Base-by-base conservation (phyloP, 1,140 invertebrate species). In the Dryas iulia region DNA sequence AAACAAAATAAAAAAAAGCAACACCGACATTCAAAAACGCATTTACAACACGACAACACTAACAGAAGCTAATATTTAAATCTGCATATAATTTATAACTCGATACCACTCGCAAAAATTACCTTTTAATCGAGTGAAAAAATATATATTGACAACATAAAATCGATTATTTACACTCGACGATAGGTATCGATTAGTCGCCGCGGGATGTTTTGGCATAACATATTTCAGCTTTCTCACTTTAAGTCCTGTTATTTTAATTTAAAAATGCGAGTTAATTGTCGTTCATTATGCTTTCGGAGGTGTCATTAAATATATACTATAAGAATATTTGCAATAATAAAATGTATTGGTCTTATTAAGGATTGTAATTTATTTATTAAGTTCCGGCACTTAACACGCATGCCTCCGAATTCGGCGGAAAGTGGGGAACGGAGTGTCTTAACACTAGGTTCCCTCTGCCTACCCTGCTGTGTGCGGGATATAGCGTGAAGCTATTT, bases 141-240 rank as follows among this genome's bases (percentile, higher is more conserved):
- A 66, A 64, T 62, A 56, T 54, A 64, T 62, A 56, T 54, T 64
- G 28, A 12, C 54, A 33, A 57, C 65, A 73, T 71, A 66, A 73
- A 75, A 66, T 69, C 66, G 64, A 64, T 74, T 76, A 71, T 69
- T 73, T 73, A 78, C 67, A 76, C 57, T 72, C 59, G 60, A 62
- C 67, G 74, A 73, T 76, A 68, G 74, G 73, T 61, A 72, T 72
- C 73, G 70, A 72, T 76, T 69, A 61, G 30, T 23, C 59, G 69
- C 62, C 30, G 58, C 64, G 62, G 69, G 61, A 62, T 54, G 28
- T 69, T 72, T 69, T 66, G 54, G 56, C 63, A 72, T 66, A 30
- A 59, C 60, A 33, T 66, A 59, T 63, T 33, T 72, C 70, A 63
- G 28, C 25, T 53, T 59, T 72, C 52, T 59, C 60, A 6, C 12